Evolutionary conservation across 2,888 invertebrate genomes (phyloP), one percentile per base, ranked within the genome.

Genomic region (Caenorhabditis wallacei): DNA sequence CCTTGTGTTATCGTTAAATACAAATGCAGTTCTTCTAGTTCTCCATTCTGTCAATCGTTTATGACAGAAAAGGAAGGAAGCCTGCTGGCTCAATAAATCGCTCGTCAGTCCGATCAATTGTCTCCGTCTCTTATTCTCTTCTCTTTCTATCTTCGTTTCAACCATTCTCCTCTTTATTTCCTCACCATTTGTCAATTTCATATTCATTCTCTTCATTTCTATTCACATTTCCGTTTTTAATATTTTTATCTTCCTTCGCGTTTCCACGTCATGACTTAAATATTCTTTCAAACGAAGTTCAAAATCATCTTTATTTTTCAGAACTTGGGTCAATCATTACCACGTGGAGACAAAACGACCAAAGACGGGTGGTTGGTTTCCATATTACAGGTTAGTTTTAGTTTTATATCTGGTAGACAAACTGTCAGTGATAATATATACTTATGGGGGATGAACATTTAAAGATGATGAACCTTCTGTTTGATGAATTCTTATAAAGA

Each of bases 241-340:
- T 16, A 48, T 37, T 46, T 30, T 48, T 18, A n/a, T 26, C 7
- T 30, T 40, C 24, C 18, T 35, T 57, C 57, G 40, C 40, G 10
- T 40, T 10, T 5, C 11, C 40, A 40, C 40, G 13, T 40, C 16
- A 10, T n/a, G n/a, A n/a, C n/a, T n/a, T n/a, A n/a, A n/a, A n/a
- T n/a, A n/a, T n/a, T n/a, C n/a, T n/a, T n/a, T n/a, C n/a, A n/a
- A n/a, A n/a, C n/a, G 13, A 40, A 40, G 13, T 11, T 13, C 8
- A 30, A 30, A 30, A 3, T 40, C 40, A 10, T 13, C 51, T 51
- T 18, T 20, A 40, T 16, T 30, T 72, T 74, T 46, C 64, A 74
- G 74, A 48, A 64, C 74, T 74, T 74, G 74, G 74, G 74, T 56
- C 20, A 74, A 64, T 54, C 63, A 51, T 56, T 64, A 74, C 74